A percentile compares a stretch with the other conserved stretches of the same genome.
Conservation (phyloP, 1,140 invertebrate species). For the Drosophila pectinifera region DNA sequence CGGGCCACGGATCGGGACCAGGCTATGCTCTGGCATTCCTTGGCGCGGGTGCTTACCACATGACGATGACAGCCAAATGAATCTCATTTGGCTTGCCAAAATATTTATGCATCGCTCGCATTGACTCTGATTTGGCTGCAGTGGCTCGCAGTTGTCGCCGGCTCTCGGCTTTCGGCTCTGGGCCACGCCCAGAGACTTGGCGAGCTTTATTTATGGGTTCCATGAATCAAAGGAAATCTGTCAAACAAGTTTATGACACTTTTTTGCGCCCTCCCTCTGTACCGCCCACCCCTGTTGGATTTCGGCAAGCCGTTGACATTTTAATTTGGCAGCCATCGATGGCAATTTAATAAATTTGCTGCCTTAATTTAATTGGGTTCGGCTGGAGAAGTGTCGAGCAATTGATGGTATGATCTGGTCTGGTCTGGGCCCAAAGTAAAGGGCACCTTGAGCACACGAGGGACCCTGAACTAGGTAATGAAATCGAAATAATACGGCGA, state of each 20-base stretch:
- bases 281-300: slow-evolving; percentile 1
- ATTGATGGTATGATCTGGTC: slow-evolving; percentile 48
- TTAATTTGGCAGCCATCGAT: slow-evolving; percentile 82
- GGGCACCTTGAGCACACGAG: slow-evolving; percentile 52
- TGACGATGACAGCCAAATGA: slow-evolving; percentile 77
- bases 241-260: slow-evolving; percentile 80
- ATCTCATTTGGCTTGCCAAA: slow-evolving; percentile 79
- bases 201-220: slow-evolving; percentile 62
- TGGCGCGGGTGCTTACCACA: slow-evolving; percentile 50
- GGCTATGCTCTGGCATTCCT: slow-evolving; percentile 60
- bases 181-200: slow-evolving; percentile 66
- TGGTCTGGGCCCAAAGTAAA: slow-evolving; percentile 17
- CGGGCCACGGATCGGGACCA: slow-evolving; percentile 9
- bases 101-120: slow-evolving; percentile 77
- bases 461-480: slow-evolving; percentile 30
- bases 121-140: slow-evolving; percentile 71
- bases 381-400: slow-evolving; percentile 55
- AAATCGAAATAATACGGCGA: background rate
- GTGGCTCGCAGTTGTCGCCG: slow-evolving; percentile 18
- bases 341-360: slow-evolving; percentile 77
- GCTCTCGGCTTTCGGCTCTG: slow-evolving; percentile 22
- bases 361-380: slow-evolving; percentile 68
- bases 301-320: slow-evolving; percentile 68
- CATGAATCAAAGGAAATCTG: slow-evolving; percentile 80
- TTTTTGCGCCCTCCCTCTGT: slow-evolving; percentile 34